phyloP scores from a whole-genome alignment of 1,140 invertebrate species.

The Laupala kohalensis region DNA sequence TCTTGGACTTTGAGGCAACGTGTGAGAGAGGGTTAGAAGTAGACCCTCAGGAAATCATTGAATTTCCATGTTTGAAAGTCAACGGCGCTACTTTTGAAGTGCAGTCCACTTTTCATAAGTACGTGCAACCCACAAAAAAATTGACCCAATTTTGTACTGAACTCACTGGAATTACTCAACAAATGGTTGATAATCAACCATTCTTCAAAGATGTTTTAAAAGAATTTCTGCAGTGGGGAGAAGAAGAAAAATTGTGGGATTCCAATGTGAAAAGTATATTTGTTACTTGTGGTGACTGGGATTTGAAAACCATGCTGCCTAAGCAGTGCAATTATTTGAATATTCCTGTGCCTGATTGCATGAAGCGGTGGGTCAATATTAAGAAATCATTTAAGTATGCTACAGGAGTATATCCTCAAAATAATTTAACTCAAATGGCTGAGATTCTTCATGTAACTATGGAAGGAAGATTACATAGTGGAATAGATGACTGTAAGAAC shows the following conservation, averaged over 20 bases:
- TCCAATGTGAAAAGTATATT: constrained; percentile 19
- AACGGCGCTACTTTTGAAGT: constrained; percentile 36
- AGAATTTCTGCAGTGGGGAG: background rate
- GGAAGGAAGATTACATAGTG: background rate
- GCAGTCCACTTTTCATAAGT: constrained; percentile 42
- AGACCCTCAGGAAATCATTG: constrained; percentile 43
- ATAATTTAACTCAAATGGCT: background rate
- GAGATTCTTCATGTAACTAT: background rate
- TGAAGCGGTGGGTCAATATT: constrained; percentile 36
- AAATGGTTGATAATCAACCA: constrained; percentile 26
- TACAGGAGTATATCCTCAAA: background rate
- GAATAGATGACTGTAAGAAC: background rate
- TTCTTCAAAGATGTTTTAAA: constrained; percentile 9
- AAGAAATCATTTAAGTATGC: no score
- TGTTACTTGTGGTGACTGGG: constrained; percentile 43
- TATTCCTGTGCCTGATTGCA: constrained; percentile 25
- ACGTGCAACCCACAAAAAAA: constrained; percentile 39
- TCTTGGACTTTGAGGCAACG: constrained; percentile 49
- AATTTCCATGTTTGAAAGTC: constrained; percentile 47
- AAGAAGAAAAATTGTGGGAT: background rate
- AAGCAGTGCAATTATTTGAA: constrained; percentile 29
- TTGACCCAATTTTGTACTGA: constrained; percentile 44
- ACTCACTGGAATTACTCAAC: constrained; percentile 34
- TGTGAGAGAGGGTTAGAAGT: constrained; percentile 27
- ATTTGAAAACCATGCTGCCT: constrained; percentile 37